A percentile compares a stretch with the other conserved stretches of the same genome.
Conservation (phyloP, 1,140 invertebrate genomes). For the Drosophila watanabei region DNA sequence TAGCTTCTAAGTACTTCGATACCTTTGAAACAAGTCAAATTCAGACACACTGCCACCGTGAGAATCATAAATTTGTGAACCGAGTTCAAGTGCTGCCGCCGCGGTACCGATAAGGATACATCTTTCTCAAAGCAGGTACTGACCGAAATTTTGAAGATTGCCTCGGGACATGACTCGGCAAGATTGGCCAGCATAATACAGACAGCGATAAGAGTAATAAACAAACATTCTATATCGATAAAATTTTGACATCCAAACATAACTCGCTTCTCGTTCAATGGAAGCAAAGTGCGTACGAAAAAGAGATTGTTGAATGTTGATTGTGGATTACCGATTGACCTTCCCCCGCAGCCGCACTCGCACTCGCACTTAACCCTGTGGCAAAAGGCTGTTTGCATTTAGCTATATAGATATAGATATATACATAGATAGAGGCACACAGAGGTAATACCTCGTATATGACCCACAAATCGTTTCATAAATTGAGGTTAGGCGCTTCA, state of each 20-base stretch:
- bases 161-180: slow-evolving; percentile 4
- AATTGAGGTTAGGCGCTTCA: slow-evolving; percentile 74
- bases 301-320: slow-evolving; percentile 69
- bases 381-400: slow-evolving; percentile 68
- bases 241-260: slow-evolving; percentile 24
- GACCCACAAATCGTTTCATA: slow-evolving; percentile 76
- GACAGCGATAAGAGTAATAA: slow-evolving; percentile 24
- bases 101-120: slow-evolving; percentile 21
- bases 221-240: slow-evolving; percentile 17
- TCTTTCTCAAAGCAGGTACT: slow-evolving; percentile 9
- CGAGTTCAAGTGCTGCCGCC: slow-evolving; percentile 24
- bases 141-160: slow-evolving; percentile 21
- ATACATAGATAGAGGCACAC: not conserved
- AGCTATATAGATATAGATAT: slow-evolving; percentile 28
- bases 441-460: slow-evolving; percentile 46
- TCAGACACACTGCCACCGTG: slow-evolving; percentile 9
- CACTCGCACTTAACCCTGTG: slow-evolving; percentile 79
- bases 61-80: slow-evolving; percentile 48
- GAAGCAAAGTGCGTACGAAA: slow-evolving; percentile 60
- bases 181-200: slow-evolving; percentile 16
- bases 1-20: not conserved
- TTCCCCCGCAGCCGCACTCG: slow-evolving; percentile 51
- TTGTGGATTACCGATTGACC: slow-evolving; percentile 45
- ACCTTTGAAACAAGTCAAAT: not conserved
- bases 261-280: slow-evolving; percentile 43